Conservation (phyloP, 2,113 vertebrate species). For the Alaudala cheleensis region DNA sequence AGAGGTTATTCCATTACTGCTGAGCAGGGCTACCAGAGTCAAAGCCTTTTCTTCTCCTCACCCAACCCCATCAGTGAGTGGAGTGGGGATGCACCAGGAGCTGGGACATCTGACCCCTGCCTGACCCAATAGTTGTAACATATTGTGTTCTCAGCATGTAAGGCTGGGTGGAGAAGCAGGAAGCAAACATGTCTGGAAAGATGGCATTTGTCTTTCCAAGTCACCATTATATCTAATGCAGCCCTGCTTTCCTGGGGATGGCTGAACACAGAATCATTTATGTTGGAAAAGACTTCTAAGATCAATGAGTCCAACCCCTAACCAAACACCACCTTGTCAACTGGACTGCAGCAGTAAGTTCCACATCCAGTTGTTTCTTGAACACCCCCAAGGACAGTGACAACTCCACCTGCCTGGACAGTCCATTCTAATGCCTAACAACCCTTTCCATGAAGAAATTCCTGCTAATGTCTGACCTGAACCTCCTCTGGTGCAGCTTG, state of each 20-base stretch:
- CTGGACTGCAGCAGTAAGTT: neutral
- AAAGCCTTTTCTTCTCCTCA: neutral
- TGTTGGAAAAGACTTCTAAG: neutral
- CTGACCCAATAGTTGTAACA: neutral
- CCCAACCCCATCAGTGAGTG: neutral
- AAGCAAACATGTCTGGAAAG: neutral
- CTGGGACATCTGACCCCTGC: neutral
- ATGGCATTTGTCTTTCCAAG: neutral
- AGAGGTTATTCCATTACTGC: neutral
- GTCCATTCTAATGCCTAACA: neutral
- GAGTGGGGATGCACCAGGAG: neutral
- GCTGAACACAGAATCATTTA: neutral
- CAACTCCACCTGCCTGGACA: neutral
- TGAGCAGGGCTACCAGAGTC: neutral
- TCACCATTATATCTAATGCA: neutral
- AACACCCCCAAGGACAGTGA: neutral
- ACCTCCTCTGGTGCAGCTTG: neutral
- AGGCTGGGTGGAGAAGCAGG: neutral
- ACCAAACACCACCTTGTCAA: neutral
- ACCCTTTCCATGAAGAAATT: neutral
- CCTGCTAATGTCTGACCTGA: neutral
- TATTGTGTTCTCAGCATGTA: rapidly evolving
- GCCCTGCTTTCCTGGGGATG: neutral
- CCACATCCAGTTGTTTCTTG: neutral
- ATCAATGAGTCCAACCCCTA: rapidly evolving